These are phyloP conservation scores for Charina bottae DNA, from an alignment of 2,113 vertebrate species.

Conservation along the genomic window DNA sequence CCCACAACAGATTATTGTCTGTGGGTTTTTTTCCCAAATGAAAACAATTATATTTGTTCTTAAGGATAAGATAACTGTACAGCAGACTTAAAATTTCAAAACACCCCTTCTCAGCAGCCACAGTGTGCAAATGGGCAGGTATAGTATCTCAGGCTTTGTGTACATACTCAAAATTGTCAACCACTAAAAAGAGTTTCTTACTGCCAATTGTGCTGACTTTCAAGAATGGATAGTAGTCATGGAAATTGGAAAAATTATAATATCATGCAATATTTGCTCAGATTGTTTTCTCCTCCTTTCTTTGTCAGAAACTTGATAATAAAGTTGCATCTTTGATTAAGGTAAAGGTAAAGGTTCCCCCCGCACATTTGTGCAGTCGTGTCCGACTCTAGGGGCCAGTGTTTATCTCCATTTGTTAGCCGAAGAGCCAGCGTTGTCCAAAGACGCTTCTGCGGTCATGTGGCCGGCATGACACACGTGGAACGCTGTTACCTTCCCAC, in stretches of 20 bases:
- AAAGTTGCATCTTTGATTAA: not conserved
- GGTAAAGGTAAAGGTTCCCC: too few species aligned
- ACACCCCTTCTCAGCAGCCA: not conserved
- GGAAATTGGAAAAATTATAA: not conserved
- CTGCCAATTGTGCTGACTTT: not conserved
- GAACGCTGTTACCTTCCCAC: too few species aligned
- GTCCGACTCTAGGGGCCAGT: too few species aligned
- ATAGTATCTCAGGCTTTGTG: not conserved
- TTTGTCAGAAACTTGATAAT: not conserved
- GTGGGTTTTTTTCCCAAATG: not conserved
- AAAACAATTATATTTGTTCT: not conserved
- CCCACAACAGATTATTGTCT: not conserved
- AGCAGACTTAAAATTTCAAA: not conserved
- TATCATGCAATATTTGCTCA: not conserved
- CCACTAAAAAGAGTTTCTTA: not conserved
- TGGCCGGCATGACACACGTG: too few species aligned
- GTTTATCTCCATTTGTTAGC: too few species aligned
- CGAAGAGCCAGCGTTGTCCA: too few species aligned
- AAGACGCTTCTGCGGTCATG: too few species aligned
- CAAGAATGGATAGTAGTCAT: not conserved
- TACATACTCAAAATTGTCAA: not conserved
- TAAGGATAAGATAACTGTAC: not conserved
- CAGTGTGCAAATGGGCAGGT: not conserved
- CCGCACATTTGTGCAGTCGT: too few species aligned
- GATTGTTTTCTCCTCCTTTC: not conserved